These are phyloP conservation scores for Alectoris magna DNA, from an alignment of 2,797 vertebrate species.

Conservation along the genomic window DNA sequence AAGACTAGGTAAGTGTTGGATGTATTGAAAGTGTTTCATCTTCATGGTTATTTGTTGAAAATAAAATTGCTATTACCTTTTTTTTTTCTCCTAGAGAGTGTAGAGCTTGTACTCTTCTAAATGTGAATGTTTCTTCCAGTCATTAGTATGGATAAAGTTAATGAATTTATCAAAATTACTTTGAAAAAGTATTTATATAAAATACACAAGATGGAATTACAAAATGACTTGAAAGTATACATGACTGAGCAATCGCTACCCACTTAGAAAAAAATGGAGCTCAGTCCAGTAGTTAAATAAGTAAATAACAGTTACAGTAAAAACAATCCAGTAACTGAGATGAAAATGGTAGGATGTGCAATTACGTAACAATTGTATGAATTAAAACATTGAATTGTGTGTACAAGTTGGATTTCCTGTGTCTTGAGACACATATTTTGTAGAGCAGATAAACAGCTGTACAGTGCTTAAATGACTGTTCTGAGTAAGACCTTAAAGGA, in stretches of 20 bases:
- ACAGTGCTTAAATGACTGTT: not conserved
- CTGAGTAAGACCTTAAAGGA: not conserved
- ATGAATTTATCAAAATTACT: not conserved
- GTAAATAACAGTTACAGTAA: not conserved
- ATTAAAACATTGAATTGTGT: not conserved
- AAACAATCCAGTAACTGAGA: not conserved
- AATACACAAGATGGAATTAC: not conserved
- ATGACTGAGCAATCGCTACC: not conserved
- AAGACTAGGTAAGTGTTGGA: not conserved
- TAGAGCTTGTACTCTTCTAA: not conserved
- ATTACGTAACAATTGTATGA: not conserved
- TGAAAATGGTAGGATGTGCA: not conserved
- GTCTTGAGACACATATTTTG: not conserved
- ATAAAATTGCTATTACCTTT: not conserved
- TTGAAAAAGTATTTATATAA: not conserved
- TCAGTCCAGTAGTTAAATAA: not conserved
- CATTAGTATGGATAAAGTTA: not conserved
- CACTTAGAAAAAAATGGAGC: not conserved
- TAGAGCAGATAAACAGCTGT: not conserved
- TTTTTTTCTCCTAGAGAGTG: not conserved
- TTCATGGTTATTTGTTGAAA: not conserved
- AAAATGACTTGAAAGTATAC: not conserved
- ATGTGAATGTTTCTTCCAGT: not conserved
- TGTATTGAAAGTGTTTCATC: accelerated
- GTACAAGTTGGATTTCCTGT: not conserved